Evolutionary conservation across 2,888 invertebrate species (phyloP), one percentile per base, ranked within the genome.

Genomic region (Creontiades dilutus): DNA sequence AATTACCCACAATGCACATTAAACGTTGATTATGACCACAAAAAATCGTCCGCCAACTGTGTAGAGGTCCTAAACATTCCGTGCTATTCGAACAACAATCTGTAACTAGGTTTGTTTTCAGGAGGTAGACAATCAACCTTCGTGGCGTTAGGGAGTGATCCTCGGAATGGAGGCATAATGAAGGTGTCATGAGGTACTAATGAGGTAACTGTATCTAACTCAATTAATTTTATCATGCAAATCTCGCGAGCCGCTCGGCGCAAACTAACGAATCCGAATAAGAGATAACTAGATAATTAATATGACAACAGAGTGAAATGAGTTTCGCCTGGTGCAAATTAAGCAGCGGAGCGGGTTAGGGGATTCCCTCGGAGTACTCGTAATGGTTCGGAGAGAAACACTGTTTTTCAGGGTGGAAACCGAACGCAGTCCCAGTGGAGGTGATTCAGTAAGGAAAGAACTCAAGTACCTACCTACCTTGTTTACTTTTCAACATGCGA

Each of bases 171-270:
- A 23, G 5, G 23, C 68, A 4, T 14, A 57, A 14, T 14, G 57
- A 16, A 57, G 57, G 57, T n/a, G 27, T 68, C 7, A 68, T 68
- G 68, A 68, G 68, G 68, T 68, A 68, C 68, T 68, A 23, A 68
- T 68, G 68, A 68, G 68, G 68, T 68, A 68, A 68, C 68, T 68
- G 23, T 68, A 68, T 12, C 68, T 23, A 68, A 68, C 68, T 68
- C 68, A 68, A 68, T 68, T 68, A 68, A 68, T 68, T 68, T 68
- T 68, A 68, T 68, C 68, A 23, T 19, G 68, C 12, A 68, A 68
- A 68, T 68, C n/a, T 23, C 27, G 68, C 68, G 0, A 23, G 23
- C 68, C 23, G 11, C 68, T 23, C 27, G 27, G 23, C 12, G 68
- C 68, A 19, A 27, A 37, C 37, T 68, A 68, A 68, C 68, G 19